A percentile compares a stretch with the other conserved stretches of the same genome.
These are phyloP conservation scores for Otus sunia DNA, from an alignment of 2,113 vertebrate genomes.

Conservation along the genomic window DNA sequence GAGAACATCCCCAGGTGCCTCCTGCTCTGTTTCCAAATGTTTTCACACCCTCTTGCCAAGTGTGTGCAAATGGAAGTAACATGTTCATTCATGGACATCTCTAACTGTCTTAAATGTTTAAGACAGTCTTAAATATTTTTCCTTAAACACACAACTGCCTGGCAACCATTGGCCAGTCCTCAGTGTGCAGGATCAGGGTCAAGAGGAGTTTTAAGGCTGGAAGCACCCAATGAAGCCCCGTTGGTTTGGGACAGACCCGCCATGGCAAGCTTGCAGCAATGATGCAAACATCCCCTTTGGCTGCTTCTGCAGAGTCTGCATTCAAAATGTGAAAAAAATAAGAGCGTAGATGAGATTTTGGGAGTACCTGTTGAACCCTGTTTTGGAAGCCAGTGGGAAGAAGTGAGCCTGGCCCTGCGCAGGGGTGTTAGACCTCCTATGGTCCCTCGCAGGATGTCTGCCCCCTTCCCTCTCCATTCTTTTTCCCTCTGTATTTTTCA, in stretches of 20 bases:
- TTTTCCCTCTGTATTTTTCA: background rate
- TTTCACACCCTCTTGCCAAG: background rate
- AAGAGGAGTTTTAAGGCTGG: background rate
- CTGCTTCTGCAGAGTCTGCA: background rate
- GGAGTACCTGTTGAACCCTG: background rate
- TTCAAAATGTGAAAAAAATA: background rate
- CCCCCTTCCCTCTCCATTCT: background rate
- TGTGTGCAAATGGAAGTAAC: background rate
- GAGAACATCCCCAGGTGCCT: background rate
- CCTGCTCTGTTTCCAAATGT: background rate
- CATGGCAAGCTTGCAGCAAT: background rate
- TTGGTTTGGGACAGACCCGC: background rate
- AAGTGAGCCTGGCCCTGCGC: background rate
- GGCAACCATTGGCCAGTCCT: background rate
- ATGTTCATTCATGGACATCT: background rate
- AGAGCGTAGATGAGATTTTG: background rate
- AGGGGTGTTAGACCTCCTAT: background rate
- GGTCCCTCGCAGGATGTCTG: background rate
- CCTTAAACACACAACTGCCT: background rate
- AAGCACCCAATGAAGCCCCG: fast-evolving
- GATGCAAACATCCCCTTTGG: background rate
- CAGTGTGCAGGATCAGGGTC: fast-evolving
- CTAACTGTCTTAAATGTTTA: background rate
- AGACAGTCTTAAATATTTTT: background rate
- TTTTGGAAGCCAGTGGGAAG: background rate